Evolutionary conservation across 2,888 invertebrate genomes (phyloP).

Genomic region (Leptogaster cylindrica): DNA sequence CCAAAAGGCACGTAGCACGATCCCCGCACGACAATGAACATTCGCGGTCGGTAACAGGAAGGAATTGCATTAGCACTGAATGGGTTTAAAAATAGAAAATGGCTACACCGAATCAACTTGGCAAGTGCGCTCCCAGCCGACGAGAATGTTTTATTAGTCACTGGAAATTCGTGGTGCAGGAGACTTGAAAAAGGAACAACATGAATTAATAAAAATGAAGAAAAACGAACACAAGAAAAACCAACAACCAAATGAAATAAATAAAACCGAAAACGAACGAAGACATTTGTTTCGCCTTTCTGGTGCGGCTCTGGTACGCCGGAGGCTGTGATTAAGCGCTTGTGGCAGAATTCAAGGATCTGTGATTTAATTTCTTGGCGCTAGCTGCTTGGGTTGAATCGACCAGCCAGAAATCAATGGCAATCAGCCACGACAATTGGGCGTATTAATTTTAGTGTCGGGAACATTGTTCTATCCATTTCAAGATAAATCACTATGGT

Average conservation of each 20-base stretch:
- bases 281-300: background rate
- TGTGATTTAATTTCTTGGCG: slow-evolving; percentile 15
- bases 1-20: no score
- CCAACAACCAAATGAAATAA: no score
- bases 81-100: slow-evolving; percentile 18
- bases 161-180: background rate
- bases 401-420: background rate
- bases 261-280: no score
- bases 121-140: background rate
- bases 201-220: no score
- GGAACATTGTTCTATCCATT: no score
- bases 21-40: no score
- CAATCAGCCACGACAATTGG: slow-evolving; percentile 30
- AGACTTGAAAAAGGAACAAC: no score
- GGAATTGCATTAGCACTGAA: no score
- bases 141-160: slow-evolving; percentile 11
- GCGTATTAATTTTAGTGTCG: slow-evolving; percentile 28
- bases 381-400: background rate
- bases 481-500: no score
- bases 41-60: no score
- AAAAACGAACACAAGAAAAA: no score
- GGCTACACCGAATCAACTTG: background rate
- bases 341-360: slow-evolving; percentile 6
- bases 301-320: background rate
- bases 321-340: slow-evolving; percentile 12